Percentiles rank a stretch among this genome's conserved stretches.
Evolutionary conservation across 2,113 vertebrate species (phyloP).

Genomic region (Tricholaema leucomelas): DNA sequence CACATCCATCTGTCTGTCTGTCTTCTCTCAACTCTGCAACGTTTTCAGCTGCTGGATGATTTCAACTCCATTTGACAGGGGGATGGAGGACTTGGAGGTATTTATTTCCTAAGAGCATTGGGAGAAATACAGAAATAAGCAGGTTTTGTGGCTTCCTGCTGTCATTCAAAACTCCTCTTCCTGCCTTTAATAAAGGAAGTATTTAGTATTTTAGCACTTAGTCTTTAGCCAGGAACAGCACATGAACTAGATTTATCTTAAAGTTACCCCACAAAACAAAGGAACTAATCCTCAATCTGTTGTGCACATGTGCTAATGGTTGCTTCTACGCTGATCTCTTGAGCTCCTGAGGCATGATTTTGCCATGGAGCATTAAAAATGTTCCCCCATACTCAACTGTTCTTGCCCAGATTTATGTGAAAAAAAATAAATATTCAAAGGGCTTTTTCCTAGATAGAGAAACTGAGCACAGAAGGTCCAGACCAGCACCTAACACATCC

Average conservation of each 20-base stretch:
- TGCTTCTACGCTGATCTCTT: accelerated
- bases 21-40: neutral
- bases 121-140: neutral
- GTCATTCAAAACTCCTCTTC: neutral
- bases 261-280: neutral
- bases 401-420: neutral
- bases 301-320: accelerated
- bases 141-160: neutral
- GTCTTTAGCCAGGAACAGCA: neutral
- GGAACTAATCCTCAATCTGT: neutral
- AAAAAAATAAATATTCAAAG: neutral
- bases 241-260: neutral
- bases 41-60: neutral
- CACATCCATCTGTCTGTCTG: neutral
- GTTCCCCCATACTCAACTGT: neutral
- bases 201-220: neutral
- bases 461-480: neutral
- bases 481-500: neutral
- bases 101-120: accelerated
- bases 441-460: neutral
- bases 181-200: neutral
- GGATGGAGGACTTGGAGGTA: neutral
- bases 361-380: neutral
- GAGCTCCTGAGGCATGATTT: accelerated
- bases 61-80: neutral